Conservation (phyloP, 2,113 vertebrate species). For the Brachyistius frenatus region DNA sequence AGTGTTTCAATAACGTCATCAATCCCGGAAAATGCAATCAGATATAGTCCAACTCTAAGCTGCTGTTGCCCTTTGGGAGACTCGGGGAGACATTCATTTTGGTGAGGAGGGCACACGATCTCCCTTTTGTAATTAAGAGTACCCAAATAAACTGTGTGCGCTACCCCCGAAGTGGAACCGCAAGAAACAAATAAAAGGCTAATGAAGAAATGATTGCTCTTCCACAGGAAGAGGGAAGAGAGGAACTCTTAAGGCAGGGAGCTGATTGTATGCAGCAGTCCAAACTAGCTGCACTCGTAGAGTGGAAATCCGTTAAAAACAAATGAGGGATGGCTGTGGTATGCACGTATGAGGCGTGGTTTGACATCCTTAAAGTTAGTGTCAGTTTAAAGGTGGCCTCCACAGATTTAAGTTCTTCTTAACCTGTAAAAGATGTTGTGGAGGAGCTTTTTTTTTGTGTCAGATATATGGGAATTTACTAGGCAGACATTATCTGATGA, state of each 20-base stretch:
- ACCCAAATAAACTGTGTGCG: constrained; percentile 85
- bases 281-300: constrained; percentile 19
- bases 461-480: not conserved
- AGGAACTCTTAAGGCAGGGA: constrained; percentile 49
- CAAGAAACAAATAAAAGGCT: constrained; percentile 85
- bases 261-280: constrained; percentile 18
- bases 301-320: constrained; percentile 35
- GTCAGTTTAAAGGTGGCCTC: not conserved
- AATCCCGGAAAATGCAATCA: constrained; percentile 84
- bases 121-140: constrained; percentile 89
- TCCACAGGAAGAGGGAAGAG: constrained; percentile 66
- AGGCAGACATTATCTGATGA: not conserved
- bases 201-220: constrained; percentile 89
- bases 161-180: constrained; percentile 83
- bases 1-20: constrained; percentile 84
- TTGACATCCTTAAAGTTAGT: not conserved
- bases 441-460: too few relatives aligned
- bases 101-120: constrained; percentile 76
- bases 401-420: not conserved
- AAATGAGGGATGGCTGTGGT: constrained; percentile 13
- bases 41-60: constrained; percentile 73
- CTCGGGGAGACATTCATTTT: constrained; percentile 77
- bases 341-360: not conserved
- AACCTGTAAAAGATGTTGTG: too few relatives aligned
- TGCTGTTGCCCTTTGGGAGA: constrained; percentile 82